These are phyloP conservation scores for Muschampia plurimacula DNA, from an alignment of 2,888 invertebrate genomes.

Conservation along the genomic window DNA sequence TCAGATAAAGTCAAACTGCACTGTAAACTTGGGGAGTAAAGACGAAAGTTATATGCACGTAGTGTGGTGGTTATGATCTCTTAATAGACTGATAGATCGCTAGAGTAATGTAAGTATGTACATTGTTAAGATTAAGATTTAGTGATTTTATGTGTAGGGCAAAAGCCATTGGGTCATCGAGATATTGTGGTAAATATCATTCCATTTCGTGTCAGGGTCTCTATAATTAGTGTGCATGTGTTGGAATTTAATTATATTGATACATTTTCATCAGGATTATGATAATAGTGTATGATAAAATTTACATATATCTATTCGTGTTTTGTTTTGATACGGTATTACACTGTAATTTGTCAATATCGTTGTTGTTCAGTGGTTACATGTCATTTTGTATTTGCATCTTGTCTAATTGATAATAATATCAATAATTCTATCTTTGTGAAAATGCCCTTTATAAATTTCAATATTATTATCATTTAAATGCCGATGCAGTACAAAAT, in stretches of 20 bases:
- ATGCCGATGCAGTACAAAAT: neutral
- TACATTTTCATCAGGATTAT: neutral
- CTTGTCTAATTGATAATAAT: neutral
- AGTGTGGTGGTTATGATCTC: conserved; percentile 1
- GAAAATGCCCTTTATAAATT: neutral
- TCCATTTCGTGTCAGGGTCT: neutral
- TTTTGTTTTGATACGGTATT: neutral
- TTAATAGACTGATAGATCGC: conserved; percentile 1
- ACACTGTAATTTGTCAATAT: neutral
- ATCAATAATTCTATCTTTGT: neutral
- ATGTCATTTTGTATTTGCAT: conserved; percentile 2
- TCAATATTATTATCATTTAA: neutral
- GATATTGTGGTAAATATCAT: neutral
- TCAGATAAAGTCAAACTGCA: neutral
- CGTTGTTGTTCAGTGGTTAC: conserved; percentile 5
- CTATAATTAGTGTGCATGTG: conserved; percentile 5
- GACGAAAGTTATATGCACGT: conserved; percentile 14
- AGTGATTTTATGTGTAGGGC: conserved; percentile 11
- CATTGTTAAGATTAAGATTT: conserved; percentile 45
- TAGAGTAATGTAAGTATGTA: conserved; percentile 47
- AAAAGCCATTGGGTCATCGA: conserved; percentile 11
- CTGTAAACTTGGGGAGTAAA: neutral
- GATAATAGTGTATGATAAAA: neutral
- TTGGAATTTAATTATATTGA: neutral
- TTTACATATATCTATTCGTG: too few relatives aligned